Conservation (phyloP, 2,888 invertebrate species). For the Diogma glabrata region DNA sequence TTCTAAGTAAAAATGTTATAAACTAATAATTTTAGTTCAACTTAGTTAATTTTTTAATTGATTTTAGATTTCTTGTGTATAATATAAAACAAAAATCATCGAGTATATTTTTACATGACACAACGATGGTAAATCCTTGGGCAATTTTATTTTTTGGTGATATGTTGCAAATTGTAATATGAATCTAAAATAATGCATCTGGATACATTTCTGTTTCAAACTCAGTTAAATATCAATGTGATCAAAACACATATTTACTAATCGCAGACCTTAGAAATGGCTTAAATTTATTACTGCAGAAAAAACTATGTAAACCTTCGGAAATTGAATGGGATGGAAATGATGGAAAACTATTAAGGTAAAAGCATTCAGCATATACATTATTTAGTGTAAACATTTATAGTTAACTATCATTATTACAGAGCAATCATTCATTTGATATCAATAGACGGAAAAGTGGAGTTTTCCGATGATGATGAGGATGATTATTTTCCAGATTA, state of each 20-base stretch:
- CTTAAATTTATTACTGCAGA: conserved; percentile 50
- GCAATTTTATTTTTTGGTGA: conserved; percentile 82
- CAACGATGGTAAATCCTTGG: conserved; percentile 68
- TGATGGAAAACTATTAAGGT: conserved; percentile 46
- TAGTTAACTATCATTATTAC: too few species aligned
- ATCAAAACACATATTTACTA: conserved; percentile 31
- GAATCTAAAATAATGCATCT: conserved; percentile 27
- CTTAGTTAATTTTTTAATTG: too few species aligned
- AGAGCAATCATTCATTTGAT: conserved; percentile 10
- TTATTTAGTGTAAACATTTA: too few species aligned
- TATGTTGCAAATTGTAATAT: conserved; percentile 37
- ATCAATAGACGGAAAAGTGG: conserved; percentile 1
- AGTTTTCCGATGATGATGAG: conserved; percentile 7
- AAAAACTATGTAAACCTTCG: conserved; percentile 58
- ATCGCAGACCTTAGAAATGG: conserved; percentile 46
- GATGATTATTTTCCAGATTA: too few species aligned
- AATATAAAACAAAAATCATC: conserved; percentile 58
- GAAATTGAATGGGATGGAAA: conserved; percentile 44
- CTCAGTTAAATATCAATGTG: conserved; percentile 39
- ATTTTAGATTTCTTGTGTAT: conserved; percentile 70
- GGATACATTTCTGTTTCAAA: conserved; percentile 33
- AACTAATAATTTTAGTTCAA: too few species aligned
- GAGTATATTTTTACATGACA: conserved; percentile 61
- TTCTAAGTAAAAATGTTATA: too few species aligned
- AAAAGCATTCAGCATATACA: too few species aligned